phyloP scores from a whole-genome alignment of 1,140 invertebrate genomes.

The Ylistrum balloti region DNA sequence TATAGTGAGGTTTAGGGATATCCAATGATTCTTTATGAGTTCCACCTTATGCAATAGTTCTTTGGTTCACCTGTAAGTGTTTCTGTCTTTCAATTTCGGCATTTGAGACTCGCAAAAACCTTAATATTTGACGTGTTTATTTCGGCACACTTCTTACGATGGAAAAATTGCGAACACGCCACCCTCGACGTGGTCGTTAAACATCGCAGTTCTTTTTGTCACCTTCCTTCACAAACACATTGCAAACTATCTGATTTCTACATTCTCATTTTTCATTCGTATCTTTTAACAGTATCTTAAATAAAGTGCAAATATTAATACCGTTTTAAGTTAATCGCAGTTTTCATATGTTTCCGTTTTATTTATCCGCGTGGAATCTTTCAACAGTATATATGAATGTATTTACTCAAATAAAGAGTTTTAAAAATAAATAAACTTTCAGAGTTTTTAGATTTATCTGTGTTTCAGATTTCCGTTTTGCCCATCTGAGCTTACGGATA shows the following conservation, averaged over 20 bases:
- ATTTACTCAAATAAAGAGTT: neutral
- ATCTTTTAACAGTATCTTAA: neutral
- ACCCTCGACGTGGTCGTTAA: neutral
- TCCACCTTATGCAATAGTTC: conserved; percentile 20
- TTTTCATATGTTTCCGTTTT: too few species aligned
- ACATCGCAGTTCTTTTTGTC: neutral
- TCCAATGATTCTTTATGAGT: conserved; percentile 14
- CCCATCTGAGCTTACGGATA: neutral
- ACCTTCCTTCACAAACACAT: neutral
- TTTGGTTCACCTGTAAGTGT: neutral
- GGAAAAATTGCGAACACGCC: neutral
- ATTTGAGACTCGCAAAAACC: neutral
- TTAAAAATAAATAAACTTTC: neutral
- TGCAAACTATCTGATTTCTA: neutral
- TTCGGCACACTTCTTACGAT: neutral
- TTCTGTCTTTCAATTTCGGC: neutral
- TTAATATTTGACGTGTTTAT: conserved; percentile 13
- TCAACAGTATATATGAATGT: neutral
- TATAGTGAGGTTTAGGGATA: neutral
- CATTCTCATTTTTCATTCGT: neutral
- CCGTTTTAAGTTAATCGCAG: too few species aligned
- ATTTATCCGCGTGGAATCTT: too few species aligned
- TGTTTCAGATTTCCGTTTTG: neutral
- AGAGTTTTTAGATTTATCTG: neutral
- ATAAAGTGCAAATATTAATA: too few species aligned